phyloP scores from a whole-genome alignment of 35 echinoderm and acorn worm genomes.

The Patiria miniata region DNA sequence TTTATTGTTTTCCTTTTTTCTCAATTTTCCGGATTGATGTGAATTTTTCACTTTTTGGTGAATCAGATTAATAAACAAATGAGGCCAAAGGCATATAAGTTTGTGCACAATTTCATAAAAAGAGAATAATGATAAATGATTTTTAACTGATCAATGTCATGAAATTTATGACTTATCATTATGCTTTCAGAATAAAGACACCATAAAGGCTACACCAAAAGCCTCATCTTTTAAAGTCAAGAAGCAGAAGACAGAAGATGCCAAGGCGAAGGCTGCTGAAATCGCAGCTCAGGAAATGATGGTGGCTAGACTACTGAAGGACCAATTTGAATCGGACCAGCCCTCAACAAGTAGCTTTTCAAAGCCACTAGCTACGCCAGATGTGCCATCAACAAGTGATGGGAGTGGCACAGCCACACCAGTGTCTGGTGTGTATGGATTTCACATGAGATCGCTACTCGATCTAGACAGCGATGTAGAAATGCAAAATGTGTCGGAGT shows the following conservation, averaged over 20 bases:
- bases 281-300: neutral
- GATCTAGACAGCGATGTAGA: neutral
- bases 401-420: neutral
- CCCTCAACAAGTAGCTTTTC: too few relatives aligned
- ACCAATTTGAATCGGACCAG: neutral
- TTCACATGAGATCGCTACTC: neutral
- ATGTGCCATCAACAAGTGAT: neutral
- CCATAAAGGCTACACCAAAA: too few relatives aligned
- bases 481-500: neutral
- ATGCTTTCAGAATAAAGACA: neutral
- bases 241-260: neutral
- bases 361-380: neutral
- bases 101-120: neutral
- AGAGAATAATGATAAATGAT: too few relatives aligned
- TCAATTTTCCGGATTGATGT: neutral
- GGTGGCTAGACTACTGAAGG: neutral
- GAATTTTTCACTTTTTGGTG: neutral
- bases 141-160: too few relatives aligned
- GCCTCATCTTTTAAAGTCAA: neutral
- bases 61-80: neutral
- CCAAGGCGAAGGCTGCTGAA: neutral
- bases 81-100: neutral
- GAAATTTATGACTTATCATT: neutral
- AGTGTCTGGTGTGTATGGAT: neutral
- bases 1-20: neutral